Evolutionary conservation across 1,140 invertebrate genomes (phyloP), one percentile per base, ranked within the genome.

Genomic region (Drosophila pseudoananassae): DNA sequence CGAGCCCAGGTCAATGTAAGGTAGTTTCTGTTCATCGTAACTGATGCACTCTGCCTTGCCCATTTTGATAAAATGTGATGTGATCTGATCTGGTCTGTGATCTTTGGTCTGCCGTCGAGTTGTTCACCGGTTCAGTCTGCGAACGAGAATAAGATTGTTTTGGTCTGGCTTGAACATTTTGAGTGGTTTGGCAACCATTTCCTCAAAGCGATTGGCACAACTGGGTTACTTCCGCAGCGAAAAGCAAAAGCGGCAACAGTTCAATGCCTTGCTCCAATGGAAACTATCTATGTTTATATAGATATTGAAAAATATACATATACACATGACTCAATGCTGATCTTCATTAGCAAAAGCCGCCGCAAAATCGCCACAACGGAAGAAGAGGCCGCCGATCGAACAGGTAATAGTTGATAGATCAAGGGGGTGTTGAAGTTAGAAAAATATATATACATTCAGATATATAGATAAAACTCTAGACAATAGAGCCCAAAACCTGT

Each of bases 1-100:
- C 6, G 91, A 92, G 1, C 91, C 90, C 91, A 93, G 91, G 69
- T 93, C 92, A 10, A 94, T 92, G 72, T 92, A 94, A 0, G 93
- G 93, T 20, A 92, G 66, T 20, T 92, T 91, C 66, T 94, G 92
- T 23, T 81, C 75, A 75, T 93, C 92, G 51, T 92, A 92, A 73
- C 92, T 87, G 40, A 94, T 80, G 57, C 84, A 77, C 25, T 90
- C 74, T 17, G 87, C 80, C 71, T 91, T 91, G 55, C 73, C 90
- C 90, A 91, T 90, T 4, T 29, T 83, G 20, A 20, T 17, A 36
- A 10, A 6, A 47, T 69, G 17, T 47, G 55, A 33, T 51, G 9
- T 60, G 54, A 45, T 36, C 4, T 47, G 55, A 33, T 51, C 6
- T 60, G 54, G 33, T 36, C 4, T 20, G 45, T 47, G 33, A 36